phyloP scores from a whole-genome alignment of 2,888 invertebrate genomes.

The Heliconius ismenius region DNA sequence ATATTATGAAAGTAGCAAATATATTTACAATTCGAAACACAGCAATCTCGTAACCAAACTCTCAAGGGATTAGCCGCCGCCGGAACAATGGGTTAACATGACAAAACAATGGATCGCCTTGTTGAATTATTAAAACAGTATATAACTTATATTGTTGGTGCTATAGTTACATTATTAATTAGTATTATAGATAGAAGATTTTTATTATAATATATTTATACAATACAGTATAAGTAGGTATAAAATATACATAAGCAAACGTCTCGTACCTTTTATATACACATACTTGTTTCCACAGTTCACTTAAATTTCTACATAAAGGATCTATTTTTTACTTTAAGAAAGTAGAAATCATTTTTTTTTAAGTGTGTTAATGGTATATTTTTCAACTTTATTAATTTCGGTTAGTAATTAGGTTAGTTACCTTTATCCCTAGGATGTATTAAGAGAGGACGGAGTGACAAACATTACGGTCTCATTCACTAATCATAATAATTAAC shows the following conservation, averaged over 20 bases:
- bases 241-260: too few relatives aligned
- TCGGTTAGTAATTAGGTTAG: neutral
- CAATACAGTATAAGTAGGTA: too few relatives aligned
- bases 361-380: neutral
- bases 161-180: slow-evolving; percentile 11
- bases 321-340: neutral
- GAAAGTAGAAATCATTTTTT: neutral
- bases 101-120: slow-evolving; percentile 32
- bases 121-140: slow-evolving; percentile 33
- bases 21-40: slow-evolving; percentile 23
- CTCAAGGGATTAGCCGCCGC: slow-evolving; percentile 31
- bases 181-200: neutral
- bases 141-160: slow-evolving; percentile 15
- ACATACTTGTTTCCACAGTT: too few relatives aligned
- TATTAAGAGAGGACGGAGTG: too few relatives aligned
- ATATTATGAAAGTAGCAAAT: slow-evolving; percentile 14
- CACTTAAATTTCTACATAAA: neutral
- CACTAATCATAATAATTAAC: too few relatives aligned
- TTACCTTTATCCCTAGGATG: too few relatives aligned
- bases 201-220: too few relatives aligned
- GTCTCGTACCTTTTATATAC: too few relatives aligned
- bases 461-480: too few relatives aligned
- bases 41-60: slow-evolving; percentile 26
- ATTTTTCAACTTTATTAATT: neutral
- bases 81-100: slow-evolving; percentile 34